Conservation (phyloP, 2,797 vertebrate genomes). For the Ispidina picta region DNA sequence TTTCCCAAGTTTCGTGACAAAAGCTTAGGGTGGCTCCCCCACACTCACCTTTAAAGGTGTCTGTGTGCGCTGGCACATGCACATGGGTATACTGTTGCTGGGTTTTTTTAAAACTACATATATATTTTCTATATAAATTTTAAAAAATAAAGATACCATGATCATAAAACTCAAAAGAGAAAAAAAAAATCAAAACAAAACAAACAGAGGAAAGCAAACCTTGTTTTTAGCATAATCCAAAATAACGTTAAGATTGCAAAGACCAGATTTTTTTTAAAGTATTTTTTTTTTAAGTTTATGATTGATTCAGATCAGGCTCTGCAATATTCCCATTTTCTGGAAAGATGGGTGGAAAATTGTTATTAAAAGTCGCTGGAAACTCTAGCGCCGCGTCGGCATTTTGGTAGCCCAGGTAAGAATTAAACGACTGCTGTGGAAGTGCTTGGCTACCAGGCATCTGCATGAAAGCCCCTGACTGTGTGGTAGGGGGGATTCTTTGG, state of each 20-base stretch:
- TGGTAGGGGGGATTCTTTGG: slow-evolving; percentile 77
- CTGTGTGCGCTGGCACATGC: not conserved
- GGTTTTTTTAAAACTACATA: not conserved
- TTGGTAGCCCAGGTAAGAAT: slow-evolving; percentile 81
- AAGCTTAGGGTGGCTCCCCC: not conserved
- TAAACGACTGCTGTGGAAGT: slow-evolving; percentile 83
- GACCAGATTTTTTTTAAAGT: not conserved
- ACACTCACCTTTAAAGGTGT: not conserved
- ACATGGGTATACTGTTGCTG: not conserved
- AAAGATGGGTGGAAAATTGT: slow-evolving; percentile 78
- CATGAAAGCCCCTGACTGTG: slow-evolving; percentile 82
- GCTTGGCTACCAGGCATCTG: slow-evolving; percentile 81
- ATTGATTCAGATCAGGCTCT: slow-evolving; percentile 81
- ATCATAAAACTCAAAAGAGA: slow-evolving; percentile 24
- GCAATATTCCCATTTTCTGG: slow-evolving; percentile 86
- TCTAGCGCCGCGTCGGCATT: slow-evolving; percentile 76
- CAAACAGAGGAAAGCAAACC: slow-evolving; percentile 50
- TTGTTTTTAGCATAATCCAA: slow-evolving; percentile 54
- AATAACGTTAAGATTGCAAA: slow-evolving; percentile 46
- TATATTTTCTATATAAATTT: slow-evolving; percentile 40
- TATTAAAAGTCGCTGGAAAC: slow-evolving; percentile 80
- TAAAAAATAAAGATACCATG: not conserved
- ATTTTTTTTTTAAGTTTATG: slow-evolving; percentile 78
- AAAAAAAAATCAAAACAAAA: slow-evolving; percentile 22
- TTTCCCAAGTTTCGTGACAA: slow-evolving; percentile 28